Percentiles rank a stretch among this genome's conserved stretches.
These are phyloP conservation scores for Andrena minutula DNA, from an alignment of 2,888 invertebrate species.

Conservation along the genomic window DNA sequence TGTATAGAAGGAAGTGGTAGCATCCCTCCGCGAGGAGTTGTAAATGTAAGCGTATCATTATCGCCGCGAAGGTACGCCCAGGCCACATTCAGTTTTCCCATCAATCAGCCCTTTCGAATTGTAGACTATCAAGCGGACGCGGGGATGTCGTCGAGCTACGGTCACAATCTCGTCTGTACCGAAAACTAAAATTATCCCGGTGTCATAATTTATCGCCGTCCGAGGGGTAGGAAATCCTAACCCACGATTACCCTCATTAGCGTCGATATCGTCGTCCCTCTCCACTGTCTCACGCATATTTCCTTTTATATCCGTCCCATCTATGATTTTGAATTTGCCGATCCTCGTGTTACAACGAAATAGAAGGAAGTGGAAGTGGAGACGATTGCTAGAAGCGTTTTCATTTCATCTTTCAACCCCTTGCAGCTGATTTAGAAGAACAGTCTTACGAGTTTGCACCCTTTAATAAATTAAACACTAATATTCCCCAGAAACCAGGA, in stretches of 20 bases:
- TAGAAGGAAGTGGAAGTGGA: too few relatives aligned
- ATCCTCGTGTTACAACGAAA: too few relatives aligned
- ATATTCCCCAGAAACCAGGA: not conserved
- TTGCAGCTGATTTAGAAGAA: too few relatives aligned
- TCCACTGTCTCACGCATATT: constrained; percentile 2
- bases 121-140: constrained; percentile 30
- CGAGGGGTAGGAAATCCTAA: not conserved
- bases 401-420: too few relatives aligned
- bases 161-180: constrained; percentile 10
- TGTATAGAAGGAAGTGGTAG: constrained; percentile 58
- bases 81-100: constrained; percentile 66
- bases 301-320: not conserved
- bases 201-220: constrained; percentile 22
- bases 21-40: constrained; percentile 58
- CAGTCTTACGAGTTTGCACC: too few relatives aligned
- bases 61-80: constrained; percentile 70
- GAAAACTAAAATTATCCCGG: constrained; percentile 51
- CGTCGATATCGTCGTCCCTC: not conserved
- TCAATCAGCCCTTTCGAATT: constrained; percentile 68
- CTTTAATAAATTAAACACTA: not conserved
- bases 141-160: constrained; percentile 36
- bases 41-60: constrained; percentile 73
- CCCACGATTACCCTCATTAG: constrained; percentile 23
- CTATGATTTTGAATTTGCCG: not conserved
- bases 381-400: too few relatives aligned